A percentile compares a stretch with the other conserved stretches of the same genome.
These are phyloP conservation scores for Gadopsis bispinosus DNA, from an alignment of 2,797 vertebrate species.

Conservation along the genomic window DNA sequence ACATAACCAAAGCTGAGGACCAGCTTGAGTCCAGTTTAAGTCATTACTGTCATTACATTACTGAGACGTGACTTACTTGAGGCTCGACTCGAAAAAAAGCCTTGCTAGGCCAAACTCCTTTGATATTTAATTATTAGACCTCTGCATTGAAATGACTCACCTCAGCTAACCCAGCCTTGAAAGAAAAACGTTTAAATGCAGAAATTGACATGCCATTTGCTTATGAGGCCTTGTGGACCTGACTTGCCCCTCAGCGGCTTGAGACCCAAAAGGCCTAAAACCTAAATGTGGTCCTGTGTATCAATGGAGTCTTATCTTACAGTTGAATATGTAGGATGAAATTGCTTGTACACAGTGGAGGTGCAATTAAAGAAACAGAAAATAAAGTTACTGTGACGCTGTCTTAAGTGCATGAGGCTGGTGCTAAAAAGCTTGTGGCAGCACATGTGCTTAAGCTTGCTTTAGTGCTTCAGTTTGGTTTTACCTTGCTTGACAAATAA, in stretches of 20 bases:
- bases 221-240: not conserved
- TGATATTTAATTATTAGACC: no score
- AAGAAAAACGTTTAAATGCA: no score
- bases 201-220: no score
- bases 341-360: not conserved
- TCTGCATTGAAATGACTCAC: no score
- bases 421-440: slow-evolving; percentile 19
- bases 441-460: slow-evolving; percentile 13
- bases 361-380: not conserved
- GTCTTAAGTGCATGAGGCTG: not conserved
- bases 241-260: not conserved
- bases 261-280: not conserved
- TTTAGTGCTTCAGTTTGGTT: slow-evolving; percentile 31
- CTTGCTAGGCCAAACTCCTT: not conserved
- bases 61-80: no score
- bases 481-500: slow-evolving; percentile 50
- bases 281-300: not conserved
- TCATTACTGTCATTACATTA: not conserved
- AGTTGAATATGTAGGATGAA: no score
- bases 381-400: not conserved
- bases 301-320: not conserved
- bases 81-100: not conserved
- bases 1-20: not conserved
- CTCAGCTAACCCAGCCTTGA: no score
- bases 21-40: not conserved